Conservation (phyloP, 2,113 vertebrate genomes). For the Zonotrichia leucophrys region DNA sequence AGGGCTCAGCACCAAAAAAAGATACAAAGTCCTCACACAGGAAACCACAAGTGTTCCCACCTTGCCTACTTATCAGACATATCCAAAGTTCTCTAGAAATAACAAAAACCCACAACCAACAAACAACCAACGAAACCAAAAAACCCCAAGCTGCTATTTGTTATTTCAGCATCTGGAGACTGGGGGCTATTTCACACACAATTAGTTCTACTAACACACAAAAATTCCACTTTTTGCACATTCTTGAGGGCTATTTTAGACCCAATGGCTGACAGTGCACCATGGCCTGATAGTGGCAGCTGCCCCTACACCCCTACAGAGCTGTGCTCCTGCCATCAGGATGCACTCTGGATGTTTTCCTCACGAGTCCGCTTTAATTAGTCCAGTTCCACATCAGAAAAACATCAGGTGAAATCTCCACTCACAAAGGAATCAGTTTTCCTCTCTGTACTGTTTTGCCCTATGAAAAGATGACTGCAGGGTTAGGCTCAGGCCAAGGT, state of each 20-base stretch:
- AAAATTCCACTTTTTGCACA: background rate
- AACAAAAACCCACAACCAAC: background rate
- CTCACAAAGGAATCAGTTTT: background rate
- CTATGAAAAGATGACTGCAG: background rate
- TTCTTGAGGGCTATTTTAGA: background rate
- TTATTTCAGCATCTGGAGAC: background rate
- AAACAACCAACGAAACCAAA: background rate
- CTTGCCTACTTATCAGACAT: background rate
- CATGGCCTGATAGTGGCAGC: background rate
- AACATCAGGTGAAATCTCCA: background rate
- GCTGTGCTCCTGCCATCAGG: background rate
- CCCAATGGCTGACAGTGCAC: background rate
- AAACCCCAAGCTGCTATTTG: background rate
- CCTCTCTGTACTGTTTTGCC: background rate
- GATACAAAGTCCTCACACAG: background rate
- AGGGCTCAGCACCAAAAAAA: background rate
- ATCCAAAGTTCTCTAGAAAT: background rate
- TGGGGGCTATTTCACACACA: background rate
- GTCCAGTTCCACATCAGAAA: background rate
- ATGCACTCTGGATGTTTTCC: fast-evolving
- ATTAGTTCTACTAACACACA: background rate
- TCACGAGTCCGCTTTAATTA: background rate
- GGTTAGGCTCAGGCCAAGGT: background rate
- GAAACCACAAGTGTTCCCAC: background rate
- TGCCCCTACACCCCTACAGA: background rate